Percentiles rank a stretch among this genome's conserved stretches.
Conservation (phyloP, 2,113 vertebrate genomes). For the Malaclemys terrapin region DNA sequence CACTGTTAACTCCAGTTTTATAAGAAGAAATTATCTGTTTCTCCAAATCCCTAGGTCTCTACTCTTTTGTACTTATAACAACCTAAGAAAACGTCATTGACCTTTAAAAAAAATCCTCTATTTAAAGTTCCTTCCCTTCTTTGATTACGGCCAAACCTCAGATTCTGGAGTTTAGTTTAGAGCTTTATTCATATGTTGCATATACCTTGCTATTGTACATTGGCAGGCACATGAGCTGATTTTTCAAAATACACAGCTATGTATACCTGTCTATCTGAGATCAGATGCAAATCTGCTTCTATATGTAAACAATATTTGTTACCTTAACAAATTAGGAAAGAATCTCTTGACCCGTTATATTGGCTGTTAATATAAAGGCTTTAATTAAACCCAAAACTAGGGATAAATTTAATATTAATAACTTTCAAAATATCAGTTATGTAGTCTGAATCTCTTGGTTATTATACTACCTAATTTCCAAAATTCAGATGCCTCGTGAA, state of each 20-base stretch:
- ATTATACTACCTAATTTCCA: fast-evolving
- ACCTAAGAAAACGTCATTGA: background rate
- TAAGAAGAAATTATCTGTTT: background rate
- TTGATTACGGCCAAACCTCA: background rate
- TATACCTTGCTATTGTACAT: background rate
- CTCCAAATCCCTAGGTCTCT: background rate
- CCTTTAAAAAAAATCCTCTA: background rate
- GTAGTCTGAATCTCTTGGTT: fast-evolving
- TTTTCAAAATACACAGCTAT: fast-evolving
- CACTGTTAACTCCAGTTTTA: background rate
- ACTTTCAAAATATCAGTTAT: fast-evolving
- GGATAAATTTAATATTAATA: fast-evolving
- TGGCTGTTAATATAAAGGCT: background rate
- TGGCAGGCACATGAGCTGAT: background rate
- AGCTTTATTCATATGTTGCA: background rate
- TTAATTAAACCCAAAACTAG: background rate
- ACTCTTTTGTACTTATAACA: background rate
- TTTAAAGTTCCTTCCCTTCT: background rate
- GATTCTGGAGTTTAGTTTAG: background rate
- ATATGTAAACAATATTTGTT: background rate
- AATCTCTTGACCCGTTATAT: background rate
- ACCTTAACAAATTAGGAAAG: background rate
- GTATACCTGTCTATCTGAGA: fast-evolving
- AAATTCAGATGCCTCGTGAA: background rate
- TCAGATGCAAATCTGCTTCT: background rate